A percentile compares a stretch with the other conserved stretches of the same genome.
phyloP scores from a whole-genome alignment of 2,888 invertebrate genomes.

The Harmothoe impar region DNA sequence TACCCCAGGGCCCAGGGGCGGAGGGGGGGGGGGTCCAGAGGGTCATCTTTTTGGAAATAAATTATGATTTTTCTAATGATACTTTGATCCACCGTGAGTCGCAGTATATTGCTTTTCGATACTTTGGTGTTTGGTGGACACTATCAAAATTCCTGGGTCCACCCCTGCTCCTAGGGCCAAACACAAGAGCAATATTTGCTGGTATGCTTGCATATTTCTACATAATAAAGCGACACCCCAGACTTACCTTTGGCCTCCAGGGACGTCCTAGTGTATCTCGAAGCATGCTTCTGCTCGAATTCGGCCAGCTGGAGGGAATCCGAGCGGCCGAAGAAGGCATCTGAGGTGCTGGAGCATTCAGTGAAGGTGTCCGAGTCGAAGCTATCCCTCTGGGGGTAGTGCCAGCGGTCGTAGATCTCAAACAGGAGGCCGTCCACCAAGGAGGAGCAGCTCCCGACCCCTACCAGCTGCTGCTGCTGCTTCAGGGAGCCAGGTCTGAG shows the following conservation, averaged over 20 bases:
- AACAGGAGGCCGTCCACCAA: constrained; percentile 82
- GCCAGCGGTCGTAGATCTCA: constrained; percentile 82
- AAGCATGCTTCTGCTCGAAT: constrained; percentile 72
- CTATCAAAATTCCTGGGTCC: too few species aligned
- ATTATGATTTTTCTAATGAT: too few species aligned
- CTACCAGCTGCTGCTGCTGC: background rate
- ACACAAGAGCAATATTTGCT: background rate
- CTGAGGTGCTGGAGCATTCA: constrained; percentile 81
- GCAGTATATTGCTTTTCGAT: too few species aligned
- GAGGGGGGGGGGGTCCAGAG: too few species aligned
- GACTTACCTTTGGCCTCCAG: constrained; percentile 79
- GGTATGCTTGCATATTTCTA: background rate
- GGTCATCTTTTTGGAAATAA: too few species aligned
- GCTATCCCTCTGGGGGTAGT: constrained; percentile 75
- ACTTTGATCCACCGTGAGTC: too few species aligned
- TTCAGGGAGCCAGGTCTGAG: background rate
- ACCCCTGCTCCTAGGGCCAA: too few species aligned
- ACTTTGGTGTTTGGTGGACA: too few species aligned
- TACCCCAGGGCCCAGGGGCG: too few species aligned
- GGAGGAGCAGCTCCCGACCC: constrained; percentile 69
- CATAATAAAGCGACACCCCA: too few species aligned
- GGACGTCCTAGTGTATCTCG: constrained; percentile 73
- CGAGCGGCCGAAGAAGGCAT: constrained; percentile 72
- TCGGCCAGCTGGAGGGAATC: constrained; percentile 67
- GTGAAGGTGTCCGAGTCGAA: constrained; percentile 83